These are phyloP conservation scores for Poicephalus meyeri DNA, from an alignment of 2,113 vertebrate species.

Conservation along the genomic window DNA sequence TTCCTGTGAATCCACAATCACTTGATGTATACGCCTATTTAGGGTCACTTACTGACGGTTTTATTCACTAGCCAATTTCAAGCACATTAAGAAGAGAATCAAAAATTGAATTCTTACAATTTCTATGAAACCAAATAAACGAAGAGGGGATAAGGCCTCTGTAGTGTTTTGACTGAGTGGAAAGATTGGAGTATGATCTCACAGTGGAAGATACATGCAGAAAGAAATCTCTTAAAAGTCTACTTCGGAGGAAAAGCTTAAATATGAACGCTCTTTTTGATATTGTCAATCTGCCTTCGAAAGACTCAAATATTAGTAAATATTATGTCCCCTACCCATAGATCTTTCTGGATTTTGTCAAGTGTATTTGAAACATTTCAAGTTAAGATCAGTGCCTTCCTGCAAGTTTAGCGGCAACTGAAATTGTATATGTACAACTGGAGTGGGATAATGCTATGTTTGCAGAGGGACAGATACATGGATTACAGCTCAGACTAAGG, in stretches of 20 bases:
- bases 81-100: neutral
- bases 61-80: neutral
- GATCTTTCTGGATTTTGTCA: neutral
- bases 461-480: neutral
- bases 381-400: neutral
- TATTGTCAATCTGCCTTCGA: neutral
- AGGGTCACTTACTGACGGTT: neutral
- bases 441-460: neutral
- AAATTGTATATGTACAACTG: neutral
- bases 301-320: neutral
- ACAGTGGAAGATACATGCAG: neutral
- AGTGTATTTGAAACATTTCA: neutral
- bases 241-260: neutral
- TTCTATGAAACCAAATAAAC: neutral
- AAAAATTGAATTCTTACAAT: neutral
- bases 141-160: neutral
- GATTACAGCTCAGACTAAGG: neutral
- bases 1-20: neutral
- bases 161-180: neutral
- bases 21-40: neutral
- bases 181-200: neutral
- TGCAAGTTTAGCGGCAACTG: neutral
- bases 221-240: neutral
- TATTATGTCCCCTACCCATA: neutral
- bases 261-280: neutral